Evolutionary conservation across 2,797 vertebrate genomes (phyloP).

Genomic region (Momotus momota): DNA sequence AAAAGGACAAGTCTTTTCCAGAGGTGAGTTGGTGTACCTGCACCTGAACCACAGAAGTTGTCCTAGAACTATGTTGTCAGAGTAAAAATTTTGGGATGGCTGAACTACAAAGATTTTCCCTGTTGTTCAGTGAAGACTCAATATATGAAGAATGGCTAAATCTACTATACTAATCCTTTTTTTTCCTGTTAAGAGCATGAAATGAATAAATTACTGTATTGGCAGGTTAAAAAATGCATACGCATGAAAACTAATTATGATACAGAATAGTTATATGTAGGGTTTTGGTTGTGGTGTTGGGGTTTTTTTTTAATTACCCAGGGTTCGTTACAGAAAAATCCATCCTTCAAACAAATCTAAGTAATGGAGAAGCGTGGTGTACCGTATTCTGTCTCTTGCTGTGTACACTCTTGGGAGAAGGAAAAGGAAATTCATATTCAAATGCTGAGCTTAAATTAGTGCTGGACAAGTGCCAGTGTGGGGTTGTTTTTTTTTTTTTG

Average conservation of each 20-base stretch:
- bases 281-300: background rate
- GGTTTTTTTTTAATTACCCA: background rate
- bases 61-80: background rate
- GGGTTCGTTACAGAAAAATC: constrained; percentile 35
- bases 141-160: background rate
- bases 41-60: background rate
- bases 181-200: background rate
- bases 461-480: constrained; percentile 36
- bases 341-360: constrained; percentile 10
- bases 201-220: background rate
- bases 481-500: constrained; percentile 5
- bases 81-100: background rate
- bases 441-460: constrained; percentile 68
- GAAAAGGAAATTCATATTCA: constrained; percentile 67
- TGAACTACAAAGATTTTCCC: background rate
- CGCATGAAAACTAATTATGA: background rate
- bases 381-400: constrained; percentile 36
- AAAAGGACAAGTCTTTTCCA: background rate
- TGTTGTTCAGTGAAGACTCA: background rate
- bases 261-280: background rate
- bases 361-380: constrained; percentile 21
- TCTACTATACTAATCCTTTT: background rate
- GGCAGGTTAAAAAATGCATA: background rate
- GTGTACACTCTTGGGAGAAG: constrained; percentile 34
- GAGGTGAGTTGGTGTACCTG: background rate